These are phyloP conservation scores for Drosophila helvetica DNA, from an alignment of 2,888 invertebrate species.

Conservation along the genomic window DNA sequence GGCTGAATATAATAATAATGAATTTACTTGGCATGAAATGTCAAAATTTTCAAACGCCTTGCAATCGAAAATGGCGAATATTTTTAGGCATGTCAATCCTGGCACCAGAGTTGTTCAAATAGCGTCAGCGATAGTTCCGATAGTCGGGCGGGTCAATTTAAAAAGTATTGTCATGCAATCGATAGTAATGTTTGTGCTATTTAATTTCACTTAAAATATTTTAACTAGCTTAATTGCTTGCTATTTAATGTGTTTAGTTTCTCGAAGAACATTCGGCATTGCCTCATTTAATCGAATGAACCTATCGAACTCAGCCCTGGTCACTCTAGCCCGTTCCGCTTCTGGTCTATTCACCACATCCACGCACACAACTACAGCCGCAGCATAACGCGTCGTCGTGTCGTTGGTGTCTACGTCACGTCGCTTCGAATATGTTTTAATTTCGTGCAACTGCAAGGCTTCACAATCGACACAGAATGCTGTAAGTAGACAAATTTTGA, in stretches of 20 bases:
- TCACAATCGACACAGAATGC: slow-evolving; percentile 63
- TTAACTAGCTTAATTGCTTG: no score
- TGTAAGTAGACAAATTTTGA: slow-evolving; percentile 56
- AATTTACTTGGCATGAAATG: not conserved
- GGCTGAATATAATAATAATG: not conserved
- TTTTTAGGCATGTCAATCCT: not conserved
- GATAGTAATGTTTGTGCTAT: no score
- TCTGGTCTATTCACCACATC: slow-evolving; percentile 36
- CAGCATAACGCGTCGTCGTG: slow-evolving; percentile 66
- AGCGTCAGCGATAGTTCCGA: not conserved
- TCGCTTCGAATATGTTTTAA: slow-evolving; percentile 76
- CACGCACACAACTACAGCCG: slow-evolving; percentile 36
- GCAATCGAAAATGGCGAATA: not conserved
- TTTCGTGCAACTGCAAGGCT: slow-evolving; percentile 45
- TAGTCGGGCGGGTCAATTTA: slow-evolving; percentile 3
- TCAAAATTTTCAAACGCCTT: not conserved
- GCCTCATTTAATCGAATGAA: slow-evolving; percentile 32
- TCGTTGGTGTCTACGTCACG: slow-evolving; percentile 67
- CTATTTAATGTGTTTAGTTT: no score
- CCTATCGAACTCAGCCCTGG: slow-evolving; percentile 50
- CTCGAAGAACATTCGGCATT: not conserved
- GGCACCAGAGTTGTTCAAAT: not conserved
- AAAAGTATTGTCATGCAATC: not conserved
- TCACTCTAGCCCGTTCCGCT: slow-evolving; percentile 4
- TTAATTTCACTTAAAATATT: no score